Percentiles rank a stretch among this genome's conserved stretches.
Conservation (phyloP, 2,113 vertebrate genomes). For the Colinus virginianus region DNA sequence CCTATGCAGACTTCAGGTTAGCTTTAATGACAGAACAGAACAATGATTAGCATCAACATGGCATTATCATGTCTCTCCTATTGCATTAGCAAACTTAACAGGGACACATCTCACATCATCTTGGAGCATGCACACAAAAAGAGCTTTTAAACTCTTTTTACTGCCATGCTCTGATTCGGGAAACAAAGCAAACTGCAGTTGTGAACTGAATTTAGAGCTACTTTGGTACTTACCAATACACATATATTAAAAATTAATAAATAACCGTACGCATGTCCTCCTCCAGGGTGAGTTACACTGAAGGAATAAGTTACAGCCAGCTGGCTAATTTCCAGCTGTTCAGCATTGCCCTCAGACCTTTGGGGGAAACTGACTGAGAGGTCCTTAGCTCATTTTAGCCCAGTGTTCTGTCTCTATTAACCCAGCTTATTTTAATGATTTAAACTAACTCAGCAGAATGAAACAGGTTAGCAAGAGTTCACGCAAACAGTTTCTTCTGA, state of each 20-base stretch:
- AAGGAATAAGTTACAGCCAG: not conserved
- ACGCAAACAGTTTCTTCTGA: not conserved
- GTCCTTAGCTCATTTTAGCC: not conserved
- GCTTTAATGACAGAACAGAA: not conserved
- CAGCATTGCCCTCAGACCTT: constrained; percentile 16
- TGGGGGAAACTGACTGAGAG: not conserved
- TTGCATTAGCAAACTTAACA: not conserved
- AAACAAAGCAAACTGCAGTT: not conserved
- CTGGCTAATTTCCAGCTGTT: constrained; percentile 25
- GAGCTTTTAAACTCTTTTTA: not conserved
- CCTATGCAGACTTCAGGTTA: not conserved
- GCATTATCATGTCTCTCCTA: not conserved
- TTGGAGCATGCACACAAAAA: not conserved
- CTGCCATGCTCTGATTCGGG: not conserved
- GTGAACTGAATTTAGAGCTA: not conserved
- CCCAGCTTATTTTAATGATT: not conserved
- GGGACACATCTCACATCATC: not conserved
- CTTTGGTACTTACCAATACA: not conserved
- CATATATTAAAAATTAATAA: constrained; percentile 3
- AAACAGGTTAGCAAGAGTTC: constrained; percentile 44
- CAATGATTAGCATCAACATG: not conserved
- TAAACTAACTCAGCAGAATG: constrained; percentile 17
- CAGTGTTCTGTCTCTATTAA: not conserved
- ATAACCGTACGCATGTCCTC: not conserved
- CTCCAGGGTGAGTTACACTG: not conserved